Evolutionary conservation across 2,797 vertebrate species (phyloP).

Genomic region (Apodemus agrarius): DNA sequence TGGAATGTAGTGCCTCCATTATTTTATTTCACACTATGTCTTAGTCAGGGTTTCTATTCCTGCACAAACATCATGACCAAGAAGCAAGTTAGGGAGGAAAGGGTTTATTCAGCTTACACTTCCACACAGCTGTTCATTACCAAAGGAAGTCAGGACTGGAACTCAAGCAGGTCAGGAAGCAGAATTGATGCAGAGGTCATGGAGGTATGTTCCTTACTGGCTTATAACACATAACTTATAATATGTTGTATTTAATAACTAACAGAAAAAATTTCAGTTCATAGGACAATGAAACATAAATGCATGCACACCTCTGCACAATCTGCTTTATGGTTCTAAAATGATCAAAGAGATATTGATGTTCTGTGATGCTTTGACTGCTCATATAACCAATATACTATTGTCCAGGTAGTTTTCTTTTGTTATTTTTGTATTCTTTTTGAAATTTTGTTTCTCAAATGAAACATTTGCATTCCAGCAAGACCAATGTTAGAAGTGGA

Average conservation of each 20-base stretch:
- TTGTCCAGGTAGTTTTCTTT: neutral
- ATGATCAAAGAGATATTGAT: neutral
- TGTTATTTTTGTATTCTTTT: neutral
- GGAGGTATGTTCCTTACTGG: too few species aligned
- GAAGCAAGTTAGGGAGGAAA: too few species aligned
- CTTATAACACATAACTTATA: too few species aligned
- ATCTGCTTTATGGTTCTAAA: neutral
- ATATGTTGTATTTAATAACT: neutral
- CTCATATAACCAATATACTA: neutral
- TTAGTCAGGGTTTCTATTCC: too few species aligned
- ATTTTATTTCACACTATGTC: neutral
- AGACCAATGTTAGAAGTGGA: neutral
- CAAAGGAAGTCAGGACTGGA: too few species aligned
- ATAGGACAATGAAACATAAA: neutral
- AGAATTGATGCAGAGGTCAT: too few species aligned
- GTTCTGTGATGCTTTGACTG: conserved; percentile 5
- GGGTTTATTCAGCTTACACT: too few species aligned
- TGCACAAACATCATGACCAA: too few species aligned
- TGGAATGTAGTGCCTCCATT: neutral
- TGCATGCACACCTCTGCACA: neutral
- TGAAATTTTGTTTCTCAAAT: neutral
- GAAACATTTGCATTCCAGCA: neutral
- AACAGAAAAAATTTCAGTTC: neutral
- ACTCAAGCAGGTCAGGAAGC: too few species aligned
- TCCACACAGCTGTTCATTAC: too few species aligned